A percentile compares a stretch with the other conserved stretches of the same genome.
Evolutionary conservation across 2,113 vertebrate genomes (phyloP).

Genomic region (Ginglymostoma cirratum): DNA sequence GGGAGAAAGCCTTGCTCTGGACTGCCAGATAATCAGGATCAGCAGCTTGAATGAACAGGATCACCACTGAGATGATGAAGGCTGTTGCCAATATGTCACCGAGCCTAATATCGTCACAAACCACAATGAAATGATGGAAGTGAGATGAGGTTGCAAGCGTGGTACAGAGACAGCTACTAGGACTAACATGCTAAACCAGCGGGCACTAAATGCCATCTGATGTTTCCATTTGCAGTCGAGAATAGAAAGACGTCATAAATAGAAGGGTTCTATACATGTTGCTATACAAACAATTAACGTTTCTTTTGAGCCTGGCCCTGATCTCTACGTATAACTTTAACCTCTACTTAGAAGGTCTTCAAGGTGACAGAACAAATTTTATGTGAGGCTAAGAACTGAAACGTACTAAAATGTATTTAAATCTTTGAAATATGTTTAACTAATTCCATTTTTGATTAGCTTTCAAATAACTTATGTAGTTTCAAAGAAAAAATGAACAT

Average conservation of each 20-base stretch:
- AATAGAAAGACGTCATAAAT: background rate
- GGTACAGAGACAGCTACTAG: too few species aligned
- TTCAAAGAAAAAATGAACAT: background rate
- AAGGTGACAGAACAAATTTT: too few species aligned
- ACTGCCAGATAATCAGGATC: too few species aligned
- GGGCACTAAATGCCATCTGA: background rate
- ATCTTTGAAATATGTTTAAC: background rate
- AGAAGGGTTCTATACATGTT: background rate
- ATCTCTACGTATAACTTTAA: too few species aligned
- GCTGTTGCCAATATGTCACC: too few species aligned
- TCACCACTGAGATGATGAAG: too few species aligned
- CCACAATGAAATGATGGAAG: too few species aligned
- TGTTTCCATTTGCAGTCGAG: background rate
- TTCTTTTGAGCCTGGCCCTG: background rate
- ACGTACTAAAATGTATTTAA: background rate
- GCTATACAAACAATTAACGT: background rate
- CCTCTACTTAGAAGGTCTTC: too few species aligned
- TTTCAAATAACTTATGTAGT: background rate
- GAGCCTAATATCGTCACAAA: too few species aligned
- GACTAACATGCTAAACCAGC: background rate
- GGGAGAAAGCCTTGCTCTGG: too few species aligned
- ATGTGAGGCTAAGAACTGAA: background rate
- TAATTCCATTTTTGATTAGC: background rate
- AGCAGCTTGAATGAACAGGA: too few species aligned
- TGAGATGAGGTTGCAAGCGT: too few species aligned